A percentile compares a stretch with the other conserved stretches of the same genome.
phyloP scores from a whole-genome alignment of 2,888 invertebrate genomes.

The Ashinkailepas kermadecensis region DNA sequence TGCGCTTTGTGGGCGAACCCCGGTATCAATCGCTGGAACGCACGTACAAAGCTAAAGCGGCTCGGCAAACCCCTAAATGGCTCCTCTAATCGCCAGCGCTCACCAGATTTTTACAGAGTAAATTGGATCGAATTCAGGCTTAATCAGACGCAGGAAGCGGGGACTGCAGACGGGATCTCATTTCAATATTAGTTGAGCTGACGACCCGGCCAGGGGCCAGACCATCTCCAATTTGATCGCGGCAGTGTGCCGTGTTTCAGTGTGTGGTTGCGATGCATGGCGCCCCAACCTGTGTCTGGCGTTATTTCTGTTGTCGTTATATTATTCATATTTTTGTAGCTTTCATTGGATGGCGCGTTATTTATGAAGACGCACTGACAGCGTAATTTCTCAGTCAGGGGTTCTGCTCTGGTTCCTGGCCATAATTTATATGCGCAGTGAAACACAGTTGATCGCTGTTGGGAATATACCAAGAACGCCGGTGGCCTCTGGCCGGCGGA shows the following conservation, averaged over 20 bases:
- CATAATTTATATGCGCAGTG: neutral
- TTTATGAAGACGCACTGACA: constrained; percentile 20
- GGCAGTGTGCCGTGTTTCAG: too few relatives aligned
- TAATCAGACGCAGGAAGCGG: neutral
- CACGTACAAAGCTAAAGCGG: constrained; percentile 9
- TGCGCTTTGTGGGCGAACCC: constrained; percentile 7
- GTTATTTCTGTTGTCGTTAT: neutral
- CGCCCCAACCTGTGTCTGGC: too few relatives aligned
- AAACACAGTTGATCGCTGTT: neutral
- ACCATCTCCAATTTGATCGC: too few relatives aligned
- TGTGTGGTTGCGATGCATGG: too few relatives aligned
- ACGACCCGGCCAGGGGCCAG: too few relatives aligned
- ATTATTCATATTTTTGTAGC: neutral
- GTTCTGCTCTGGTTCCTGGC: constrained; percentile 3
- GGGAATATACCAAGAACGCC: constrained; percentile 7
- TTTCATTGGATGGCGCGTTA: neutral
- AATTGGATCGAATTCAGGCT: constrained; percentile 17
- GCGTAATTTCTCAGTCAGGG: constrained; percentile 15
- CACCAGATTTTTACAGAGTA: constrained; percentile 12
- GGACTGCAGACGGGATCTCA: neutral
- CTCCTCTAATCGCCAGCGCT: constrained; percentile 7
- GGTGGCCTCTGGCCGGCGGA: neutral
- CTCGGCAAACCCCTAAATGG: constrained; percentile 23
- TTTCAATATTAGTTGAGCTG: neutral
- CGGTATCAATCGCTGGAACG: neutral